Percentiles rank a stretch among this genome's conserved stretches.
These are phyloP conservation scores for Synchiropus splendidus DNA, from an alignment of 2,113 vertebrate genomes.

Conservation along the genomic window DNA sequence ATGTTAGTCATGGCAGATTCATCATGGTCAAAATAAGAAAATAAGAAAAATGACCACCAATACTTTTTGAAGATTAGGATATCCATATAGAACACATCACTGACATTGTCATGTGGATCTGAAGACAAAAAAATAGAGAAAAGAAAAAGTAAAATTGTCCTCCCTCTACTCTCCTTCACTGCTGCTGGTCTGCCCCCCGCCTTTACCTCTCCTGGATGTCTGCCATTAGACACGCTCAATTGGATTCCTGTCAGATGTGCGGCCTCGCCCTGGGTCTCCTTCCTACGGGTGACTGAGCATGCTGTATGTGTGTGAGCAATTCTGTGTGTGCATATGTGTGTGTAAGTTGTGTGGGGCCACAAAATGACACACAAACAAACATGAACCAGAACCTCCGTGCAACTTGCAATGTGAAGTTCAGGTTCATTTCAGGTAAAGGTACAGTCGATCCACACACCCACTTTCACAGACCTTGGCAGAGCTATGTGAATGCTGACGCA, in stretches of 20 bases:
- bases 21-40: too few relatives aligned
- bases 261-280: constrained; percentile 61
- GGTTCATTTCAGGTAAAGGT: constrained; percentile 19
- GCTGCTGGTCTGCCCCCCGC: constrained; percentile 48
- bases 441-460: constrained; percentile 24
- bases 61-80: too few relatives aligned
- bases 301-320: constrained; percentile 28
- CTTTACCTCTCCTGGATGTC: constrained; percentile 56
- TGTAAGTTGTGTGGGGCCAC: constrained; percentile 17
- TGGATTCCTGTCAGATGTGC: constrained; percentile 66
- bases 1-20: too few relatives aligned
- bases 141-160: constrained; percentile 16
- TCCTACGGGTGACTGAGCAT: constrained; percentile 62
- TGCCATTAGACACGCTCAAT: constrained; percentile 66
- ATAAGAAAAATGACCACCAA: too few relatives aligned
- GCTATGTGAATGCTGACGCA: constrained; percentile 53
- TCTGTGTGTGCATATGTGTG: constrained; percentile 15
- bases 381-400: constrained; percentile 11
- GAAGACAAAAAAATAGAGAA: constrained; percentile 2
- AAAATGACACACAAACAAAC: constrained; percentile 26
- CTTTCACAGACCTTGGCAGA: constrained; percentile 43
- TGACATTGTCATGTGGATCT: background rate
- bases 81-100: background rate
- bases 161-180: constrained; percentile 54
- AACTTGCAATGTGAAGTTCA: constrained; percentile 23